phyloP scores from a whole-genome alignment of 2,113 vertebrate genomes.

The Thymallus thymallus region DNA sequence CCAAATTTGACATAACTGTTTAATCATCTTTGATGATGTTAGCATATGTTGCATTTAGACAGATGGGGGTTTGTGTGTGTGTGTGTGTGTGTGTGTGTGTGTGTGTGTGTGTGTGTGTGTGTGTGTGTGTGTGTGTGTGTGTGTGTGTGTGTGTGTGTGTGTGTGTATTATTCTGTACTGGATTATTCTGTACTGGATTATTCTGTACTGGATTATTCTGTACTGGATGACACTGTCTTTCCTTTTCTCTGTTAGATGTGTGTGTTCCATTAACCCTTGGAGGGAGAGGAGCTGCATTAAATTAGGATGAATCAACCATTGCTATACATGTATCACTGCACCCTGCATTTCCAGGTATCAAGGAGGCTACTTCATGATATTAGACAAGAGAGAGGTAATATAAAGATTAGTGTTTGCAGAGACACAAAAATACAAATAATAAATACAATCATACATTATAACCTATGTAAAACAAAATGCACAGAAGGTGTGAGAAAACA shows the following conservation, averaged over 20 bases:
- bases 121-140: too few species aligned
- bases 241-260: conserved; percentile 25
- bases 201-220: conserved; percentile 43
- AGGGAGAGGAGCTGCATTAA: conserved; percentile 28
- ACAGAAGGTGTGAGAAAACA: not conserved
- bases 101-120: too few species aligned
- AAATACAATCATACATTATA: not conserved
- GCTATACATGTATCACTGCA: conserved; percentile 20
- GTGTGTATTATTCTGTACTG: too few species aligned
- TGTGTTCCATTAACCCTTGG: conserved; percentile 28
- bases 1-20: conserved; percentile 59
- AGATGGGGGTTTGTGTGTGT: conserved; percentile 49
- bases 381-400: too few species aligned
- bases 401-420: not conserved
- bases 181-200: too few species aligned
- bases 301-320: conserved; percentile 36
- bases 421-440: not conserved
- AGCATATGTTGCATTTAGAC: conserved; percentile 66
- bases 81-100: conserved; percentile 31
- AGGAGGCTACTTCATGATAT: too few species aligned
- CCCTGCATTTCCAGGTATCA: not conserved
- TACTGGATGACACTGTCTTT: conserved; percentile 45
- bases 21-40: conserved; percentile 56
- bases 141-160: too few species aligned
- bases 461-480: not conserved